Evolutionary conservation across 2,113 vertebrate species (phyloP), one percentile per base, ranked within the genome.

Genomic region (Oncorhynchus gorbuscha): DNA sequence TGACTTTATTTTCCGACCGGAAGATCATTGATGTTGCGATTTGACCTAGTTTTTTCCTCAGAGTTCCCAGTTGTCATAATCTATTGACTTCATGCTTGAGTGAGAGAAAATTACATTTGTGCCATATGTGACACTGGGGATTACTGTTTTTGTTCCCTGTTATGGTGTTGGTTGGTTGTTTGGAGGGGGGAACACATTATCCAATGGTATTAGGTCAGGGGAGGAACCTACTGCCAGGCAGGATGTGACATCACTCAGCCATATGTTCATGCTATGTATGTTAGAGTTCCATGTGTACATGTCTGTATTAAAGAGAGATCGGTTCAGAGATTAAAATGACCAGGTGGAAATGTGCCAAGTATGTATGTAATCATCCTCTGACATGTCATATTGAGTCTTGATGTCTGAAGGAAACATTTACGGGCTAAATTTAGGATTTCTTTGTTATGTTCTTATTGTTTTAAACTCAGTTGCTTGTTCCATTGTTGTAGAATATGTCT

Each of bases 301-400:
- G 9, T 73, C 71, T 22, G 51, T 11, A 62, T 62, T n/a, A 20
- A 58, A 67, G 76, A 71, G 30, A 51, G 65, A 75, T 22, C 48
- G 7, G 39, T 16, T 39, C 67, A 55, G 71, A 62, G 61, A 68
- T 74, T 65, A 35, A 12, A 61, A 61, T 18, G 13, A 70, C 65
- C 67, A 26, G 61, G 75, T 71, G 59, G 65, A 28, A 84, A 77
- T 79, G 68, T 81, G 83, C 83, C 79, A 88, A 87, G 79, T 84
- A 49, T 51, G 62, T 75, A 76, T 76, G 76, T 85, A 61, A 80
- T 75, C 45, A 79, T 72, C 4, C 51, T 55, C 69, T 65, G 61
- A 75, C 8, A 30, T 77, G 59, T 48, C 22, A 73, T 71, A 26
- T 8, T 14, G 45, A 20, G 35, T 75, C 26, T 73, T 71, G 59